A percentile compares a stretch with the other conserved stretches of the same genome.
These are phyloP conservation scores for Thereva nobilitata DNA, from an alignment of 2,888 invertebrate species.

Conservation along the genomic window DNA sequence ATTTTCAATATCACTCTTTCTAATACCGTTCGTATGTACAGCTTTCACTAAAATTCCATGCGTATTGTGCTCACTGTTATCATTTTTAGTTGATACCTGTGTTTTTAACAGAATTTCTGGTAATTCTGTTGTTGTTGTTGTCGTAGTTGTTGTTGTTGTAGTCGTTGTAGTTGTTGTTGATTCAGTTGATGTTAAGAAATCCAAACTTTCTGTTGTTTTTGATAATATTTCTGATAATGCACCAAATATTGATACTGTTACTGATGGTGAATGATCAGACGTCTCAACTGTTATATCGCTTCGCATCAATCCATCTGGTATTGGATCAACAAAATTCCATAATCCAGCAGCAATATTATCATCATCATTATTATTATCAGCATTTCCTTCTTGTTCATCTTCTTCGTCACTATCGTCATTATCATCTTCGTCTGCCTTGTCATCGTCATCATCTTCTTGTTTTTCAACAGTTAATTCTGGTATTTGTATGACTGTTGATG, in stretches of 20 bases:
- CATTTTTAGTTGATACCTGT: constrained; percentile 44
- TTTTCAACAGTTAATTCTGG: background rate
- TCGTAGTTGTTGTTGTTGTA: constrained; percentile 43
- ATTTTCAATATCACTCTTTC: constrained; percentile 22
- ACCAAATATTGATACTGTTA: constrained; percentile 65
- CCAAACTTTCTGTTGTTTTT: constrained; percentile 47
- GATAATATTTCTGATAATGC: constrained; percentile 64
- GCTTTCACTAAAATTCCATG: constrained; percentile 39
- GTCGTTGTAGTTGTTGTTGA: constrained; percentile 44
- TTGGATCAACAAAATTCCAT: constrained; percentile 46
- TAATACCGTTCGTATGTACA: constrained; percentile 43
- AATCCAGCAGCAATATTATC: constrained; percentile 31
- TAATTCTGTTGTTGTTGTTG: constrained; percentile 45
- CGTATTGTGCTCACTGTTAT: constrained; percentile 36
- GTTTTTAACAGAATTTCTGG: constrained; percentile 43
- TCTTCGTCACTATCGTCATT: background rate
- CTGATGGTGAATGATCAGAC: constrained; percentile 63
- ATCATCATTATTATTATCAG: too few species aligned
- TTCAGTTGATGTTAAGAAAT: constrained; percentile 43
- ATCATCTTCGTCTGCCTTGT: constrained; percentile 1
- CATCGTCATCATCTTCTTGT: constrained; percentile 8
- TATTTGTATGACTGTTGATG: too few species aligned
- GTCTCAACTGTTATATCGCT: constrained; percentile 62
- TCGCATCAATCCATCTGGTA: constrained; percentile 45
- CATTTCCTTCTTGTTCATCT: too few species aligned